Evolutionary conservation across 2,888 invertebrate genomes (phyloP).

Genomic region (Pammene fasciana): DNA sequence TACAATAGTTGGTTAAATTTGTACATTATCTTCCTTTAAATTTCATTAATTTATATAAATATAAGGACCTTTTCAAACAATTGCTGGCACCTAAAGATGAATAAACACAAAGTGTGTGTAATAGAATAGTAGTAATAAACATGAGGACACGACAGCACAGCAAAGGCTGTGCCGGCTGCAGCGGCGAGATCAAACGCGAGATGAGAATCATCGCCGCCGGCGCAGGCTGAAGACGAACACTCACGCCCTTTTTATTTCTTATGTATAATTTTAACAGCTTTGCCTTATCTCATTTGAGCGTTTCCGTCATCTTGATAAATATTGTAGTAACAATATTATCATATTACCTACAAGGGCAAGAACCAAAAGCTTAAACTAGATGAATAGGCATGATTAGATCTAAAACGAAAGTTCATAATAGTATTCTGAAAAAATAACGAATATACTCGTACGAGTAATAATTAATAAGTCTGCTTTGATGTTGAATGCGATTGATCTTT

Average conservation of each 20-base stretch:
- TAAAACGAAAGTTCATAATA: background rate
- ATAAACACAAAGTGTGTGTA: constrained; percentile 14
- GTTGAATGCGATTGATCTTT: background rate
- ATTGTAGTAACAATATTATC: constrained; percentile 10
- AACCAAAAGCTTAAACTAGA: background rate
- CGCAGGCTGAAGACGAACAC: constrained; percentile 58
- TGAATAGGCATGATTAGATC: background rate
- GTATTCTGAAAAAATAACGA: background rate
- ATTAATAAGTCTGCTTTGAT: constrained; percentile 24
- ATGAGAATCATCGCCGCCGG: constrained; percentile 70
- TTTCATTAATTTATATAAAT: background rate
- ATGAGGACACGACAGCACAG: constrained; percentile 59
- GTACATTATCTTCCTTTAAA: too few relatives aligned
- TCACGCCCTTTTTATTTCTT: constrained; percentile 66
- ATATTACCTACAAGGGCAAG: constrained; percentile 17
- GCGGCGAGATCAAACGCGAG: constrained; percentile 74
- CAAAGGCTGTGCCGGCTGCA: constrained; percentile 54
- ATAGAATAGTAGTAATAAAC: constrained; percentile 55
- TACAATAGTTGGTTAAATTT: too few relatives aligned
- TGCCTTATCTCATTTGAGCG: constrained; percentile 52
- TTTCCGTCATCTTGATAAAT: constrained; percentile 47
- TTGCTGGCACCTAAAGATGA: background rate
- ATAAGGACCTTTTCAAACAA: constrained; percentile 2
- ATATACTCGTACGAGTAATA: background rate
- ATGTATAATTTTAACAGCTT: constrained; percentile 69